Conservation (phyloP, 2,888 invertebrate genomes). For the Orchesella flavescens region DNA sequence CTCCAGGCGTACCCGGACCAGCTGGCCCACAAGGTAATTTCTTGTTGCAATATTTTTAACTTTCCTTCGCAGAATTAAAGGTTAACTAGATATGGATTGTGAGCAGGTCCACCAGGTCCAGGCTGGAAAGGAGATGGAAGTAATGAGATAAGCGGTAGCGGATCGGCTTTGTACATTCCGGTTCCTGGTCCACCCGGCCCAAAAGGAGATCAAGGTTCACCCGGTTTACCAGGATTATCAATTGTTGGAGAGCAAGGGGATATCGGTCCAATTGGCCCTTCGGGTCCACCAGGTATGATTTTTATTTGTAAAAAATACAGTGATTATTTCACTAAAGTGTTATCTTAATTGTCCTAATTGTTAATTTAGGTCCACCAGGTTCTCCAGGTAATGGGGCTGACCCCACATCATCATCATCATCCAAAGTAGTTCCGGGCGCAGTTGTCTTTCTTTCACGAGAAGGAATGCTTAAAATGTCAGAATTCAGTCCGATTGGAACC, state of each 20-base stretch:
- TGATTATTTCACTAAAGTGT: background rate
- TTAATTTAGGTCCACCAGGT: constrained; percentile 68
- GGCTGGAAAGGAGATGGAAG: constrained; percentile 73
- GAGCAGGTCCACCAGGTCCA: constrained; percentile 73
- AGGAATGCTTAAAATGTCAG: constrained; percentile 88
- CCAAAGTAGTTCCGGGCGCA: constrained; percentile 85
- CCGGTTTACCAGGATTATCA: constrained; percentile 82
- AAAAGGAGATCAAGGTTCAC: constrained; percentile 78
- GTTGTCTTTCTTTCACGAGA: constrained; percentile 89
- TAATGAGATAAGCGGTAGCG: constrained; percentile 29
- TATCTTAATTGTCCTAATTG: constrained; percentile 12
- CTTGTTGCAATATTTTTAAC: background rate
- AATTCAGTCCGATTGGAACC: constrained; percentile 88
- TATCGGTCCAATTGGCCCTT: constrained; percentile 79
- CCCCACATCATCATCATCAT: constrained; percentile 57
- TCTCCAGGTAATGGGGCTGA: constrained; percentile 73
- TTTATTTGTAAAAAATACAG: background rate
- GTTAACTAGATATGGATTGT: background rate
- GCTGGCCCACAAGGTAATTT: constrained; percentile 71
- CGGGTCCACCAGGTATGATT: constrained; percentile 74
- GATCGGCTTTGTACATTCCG: constrained; percentile 50
- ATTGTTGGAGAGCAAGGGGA: constrained; percentile 87
- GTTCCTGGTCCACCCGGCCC: constrained; percentile 70
- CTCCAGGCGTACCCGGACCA: constrained; percentile 79
- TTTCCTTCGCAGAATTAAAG: background rate